These are phyloP conservation scores for Nomada lathburiana DNA, from an alignment of 2,888 invertebrate genomes.

Conservation along the genomic window DNA sequence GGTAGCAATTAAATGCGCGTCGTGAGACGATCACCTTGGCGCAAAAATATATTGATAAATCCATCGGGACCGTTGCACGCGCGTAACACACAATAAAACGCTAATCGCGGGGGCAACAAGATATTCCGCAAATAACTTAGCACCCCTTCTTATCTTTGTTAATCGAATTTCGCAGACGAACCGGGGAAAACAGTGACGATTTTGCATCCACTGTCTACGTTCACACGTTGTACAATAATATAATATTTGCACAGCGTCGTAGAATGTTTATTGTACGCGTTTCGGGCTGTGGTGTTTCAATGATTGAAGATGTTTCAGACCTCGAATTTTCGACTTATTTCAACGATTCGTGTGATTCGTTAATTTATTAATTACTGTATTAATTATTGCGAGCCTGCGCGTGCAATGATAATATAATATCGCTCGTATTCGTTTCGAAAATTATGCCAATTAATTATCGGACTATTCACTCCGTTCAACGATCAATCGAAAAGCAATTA, in stretches of 20 bases:
- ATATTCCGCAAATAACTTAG: conserved; percentile 44
- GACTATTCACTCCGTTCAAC: not conserved
- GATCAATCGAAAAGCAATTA: not conserved
- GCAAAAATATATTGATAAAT: conserved; percentile 55
- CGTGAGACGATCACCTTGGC: conserved; percentile 53
- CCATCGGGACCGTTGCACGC: conserved; percentile 24
- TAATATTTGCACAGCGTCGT: too few species aligned
- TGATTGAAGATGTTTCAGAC: too few species aligned
- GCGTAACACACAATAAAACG: not conserved
- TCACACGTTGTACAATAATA: too few species aligned
- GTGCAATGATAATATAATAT: too few species aligned
- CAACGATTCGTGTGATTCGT: too few species aligned
- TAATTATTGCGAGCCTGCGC: not conserved
- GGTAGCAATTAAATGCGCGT: conserved; percentile 40
- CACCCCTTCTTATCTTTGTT: not conserved
- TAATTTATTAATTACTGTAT: not conserved
- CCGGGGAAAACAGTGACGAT: not conserved
- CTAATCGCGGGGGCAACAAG: conserved; percentile 20
- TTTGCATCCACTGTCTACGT: too few species aligned
- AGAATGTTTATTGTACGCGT: too few species aligned
- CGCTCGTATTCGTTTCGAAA: too few species aligned
- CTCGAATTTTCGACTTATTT: too few species aligned
- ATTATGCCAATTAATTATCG: not conserved
- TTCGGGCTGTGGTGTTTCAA: too few species aligned
- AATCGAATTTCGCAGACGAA: conserved; percentile 26